Evolutionary conservation across 1,140 invertebrate species (phyloP), one percentile per base, ranked within the genome.

Genomic region (Musca domestica): DNA sequence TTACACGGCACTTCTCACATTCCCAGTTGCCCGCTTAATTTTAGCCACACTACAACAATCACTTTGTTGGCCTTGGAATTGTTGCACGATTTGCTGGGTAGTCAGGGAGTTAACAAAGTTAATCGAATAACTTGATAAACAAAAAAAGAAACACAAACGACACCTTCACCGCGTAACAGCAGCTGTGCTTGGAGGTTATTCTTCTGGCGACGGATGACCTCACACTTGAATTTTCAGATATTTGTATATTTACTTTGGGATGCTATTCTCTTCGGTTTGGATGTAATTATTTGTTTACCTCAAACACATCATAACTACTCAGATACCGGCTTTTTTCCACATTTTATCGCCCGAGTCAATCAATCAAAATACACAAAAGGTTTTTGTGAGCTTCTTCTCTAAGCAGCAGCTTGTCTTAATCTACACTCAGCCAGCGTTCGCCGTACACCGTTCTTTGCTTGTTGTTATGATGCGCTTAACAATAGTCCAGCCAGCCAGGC

Each of bases 341-440:
- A n/a, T 25, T 56, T 56, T 61, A 61, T 9, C 56, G 34, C 41
- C 12, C 6, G 2, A 41, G 10, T 5, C 34, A 41, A 61, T 61
- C 30, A 61, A 61, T 61, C 56, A 61, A 61, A 61, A 19, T 30
- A 34, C n/a, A n/a, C n/a, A n/a, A n/a, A n/a, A n/a, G n/a, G n/a
- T n/a, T n/a, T n/a, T 61, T 4, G n/a, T 20, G 6, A 41, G 34
- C 27, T 10, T 61, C 27, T 41, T 54, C 48, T 51, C 4, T 20
- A n/a, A n/a, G n/a, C n/a, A n/a, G n/a, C n/a, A n/a, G n/a, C n/a
- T n/a, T n/a, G n/a, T 61, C 15, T 58, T 58, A 30, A 30, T 41
- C 34, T 10, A 41, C 27, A n/a, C n/a, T n/a, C n/a, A n/a, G n/a
- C 27, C 27, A 23, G 27, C 52, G 52, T 56, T 58, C 25, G 54